Conservation (phyloP, 2,113 vertebrate species). For the Plecotus auritus region DNA sequence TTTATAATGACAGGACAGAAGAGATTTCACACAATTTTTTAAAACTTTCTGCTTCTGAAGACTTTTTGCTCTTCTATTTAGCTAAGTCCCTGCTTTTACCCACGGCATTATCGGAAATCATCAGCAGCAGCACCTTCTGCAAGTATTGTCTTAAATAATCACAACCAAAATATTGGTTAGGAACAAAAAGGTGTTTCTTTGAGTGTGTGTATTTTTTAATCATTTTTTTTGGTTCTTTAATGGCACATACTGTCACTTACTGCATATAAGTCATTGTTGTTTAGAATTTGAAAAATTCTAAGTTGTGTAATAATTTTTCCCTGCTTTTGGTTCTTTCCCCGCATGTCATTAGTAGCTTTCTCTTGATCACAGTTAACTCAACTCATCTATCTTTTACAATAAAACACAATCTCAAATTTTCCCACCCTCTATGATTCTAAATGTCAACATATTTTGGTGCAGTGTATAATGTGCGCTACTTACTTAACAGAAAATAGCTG, state of each 20-base stretch:
- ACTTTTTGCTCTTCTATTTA: not conserved
- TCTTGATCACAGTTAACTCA: not conserved
- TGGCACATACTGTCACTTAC: not conserved
- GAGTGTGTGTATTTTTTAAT: not conserved
- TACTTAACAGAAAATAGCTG: conserved; percentile 14
- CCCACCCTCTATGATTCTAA: not conserved
- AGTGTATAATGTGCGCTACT: not conserved
- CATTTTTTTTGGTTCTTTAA: not conserved
- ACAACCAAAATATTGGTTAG: not conserved
- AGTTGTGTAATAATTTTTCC: not conserved
- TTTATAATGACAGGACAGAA: not conserved
- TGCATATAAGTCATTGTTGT: not conserved
- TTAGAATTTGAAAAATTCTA: not conserved
- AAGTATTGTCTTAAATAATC: not conserved
- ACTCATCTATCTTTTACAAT: not conserved
- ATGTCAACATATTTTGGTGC: not conserved
- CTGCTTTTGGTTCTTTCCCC: not conserved
- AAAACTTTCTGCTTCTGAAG: not conserved
- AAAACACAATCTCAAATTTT: not conserved
- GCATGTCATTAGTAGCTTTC: not conserved
- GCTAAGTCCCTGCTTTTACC: not conserved
- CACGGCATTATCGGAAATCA: not conserved
- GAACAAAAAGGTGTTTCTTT: not conserved
- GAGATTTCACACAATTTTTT: not conserved
- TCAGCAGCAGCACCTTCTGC: not conserved